Evolutionary conservation across 1,140 invertebrate species (phyloP), one percentile per base, ranked within the genome.

Genomic region (Popillia japonica): DNA sequence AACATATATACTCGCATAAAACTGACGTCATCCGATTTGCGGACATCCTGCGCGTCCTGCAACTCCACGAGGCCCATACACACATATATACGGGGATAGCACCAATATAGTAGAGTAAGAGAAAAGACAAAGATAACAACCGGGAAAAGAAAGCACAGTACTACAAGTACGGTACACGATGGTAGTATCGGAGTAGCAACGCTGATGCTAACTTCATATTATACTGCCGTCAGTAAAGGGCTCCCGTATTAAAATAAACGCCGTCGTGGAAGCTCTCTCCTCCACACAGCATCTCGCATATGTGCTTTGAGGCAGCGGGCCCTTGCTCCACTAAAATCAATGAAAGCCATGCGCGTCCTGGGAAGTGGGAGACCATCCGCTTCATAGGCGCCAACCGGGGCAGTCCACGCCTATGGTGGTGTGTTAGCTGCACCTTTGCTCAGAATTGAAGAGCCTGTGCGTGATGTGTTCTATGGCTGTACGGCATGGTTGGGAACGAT

Each of bases 341-440:
- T 83, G 82, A 83, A 79, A 79, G 80, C 80, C 81, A 82, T 83
- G 82, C 82, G 82, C 82, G 82, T 81, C 82, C 81, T 80, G 79
- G 81, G 79, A 79, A 75, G 77, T 80, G 78, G 82, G 82, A 81
- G 83, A 80, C 78, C 79, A 82, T 80, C 82, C 79, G 83, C 81
- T 80, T 80, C 82, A 81, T 82, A 83, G 83, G 85, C 84, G 83
- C 84, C 82, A 81, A 83, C 83, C 84, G 83, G 83, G 85, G 83
- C 84, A 86, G 85, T 86, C 85, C 84, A 86, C 85, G 85, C 85
- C 85, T 86, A 84, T 86, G 84, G 84, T 84, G n/a, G n/a, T n/a
- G n/a, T n/a, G 81, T 83, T 83, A 86, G 85, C 83, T 85, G 84
- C 84, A 85, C 82, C 84, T 81, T 64, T 82, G 64, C 74, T 78